Conservation (phyloP, 92 coral and sea anemone genomes). For the Epizoanthus fatuus region DNA sequence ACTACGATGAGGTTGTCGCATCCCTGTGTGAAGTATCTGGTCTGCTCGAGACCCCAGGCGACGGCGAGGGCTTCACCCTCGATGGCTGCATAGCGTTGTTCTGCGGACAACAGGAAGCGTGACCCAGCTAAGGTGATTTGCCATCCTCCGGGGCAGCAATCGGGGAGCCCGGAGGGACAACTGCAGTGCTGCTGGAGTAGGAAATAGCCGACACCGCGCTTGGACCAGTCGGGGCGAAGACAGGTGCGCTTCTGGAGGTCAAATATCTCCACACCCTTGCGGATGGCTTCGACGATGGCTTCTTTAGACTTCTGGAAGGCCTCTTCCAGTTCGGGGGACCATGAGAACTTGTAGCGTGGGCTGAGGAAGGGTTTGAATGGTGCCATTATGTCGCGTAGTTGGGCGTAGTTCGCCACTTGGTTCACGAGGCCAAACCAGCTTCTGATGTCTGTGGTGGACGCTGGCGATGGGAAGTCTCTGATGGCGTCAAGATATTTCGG, state of each 20-base stretch:
- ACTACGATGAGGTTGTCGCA: slow-evolving; percentile 58
- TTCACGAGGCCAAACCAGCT: slow-evolving; percentile 54
- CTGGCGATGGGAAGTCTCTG: background rate
- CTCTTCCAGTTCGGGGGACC: slow-evolving; percentile 42
- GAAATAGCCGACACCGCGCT: slow-evolving; percentile 58
- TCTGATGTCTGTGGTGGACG: slow-evolving; percentile 3
- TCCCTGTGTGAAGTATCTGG: slow-evolving; percentile 59
- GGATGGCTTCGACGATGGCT: slow-evolving; percentile 59
- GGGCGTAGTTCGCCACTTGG: slow-evolving; percentile 24
- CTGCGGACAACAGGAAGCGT: slow-evolving; percentile 50
- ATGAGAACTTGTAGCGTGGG: slow-evolving; percentile 21
- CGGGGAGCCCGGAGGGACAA: slow-evolving; percentile 60
- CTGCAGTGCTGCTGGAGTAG: slow-evolving; percentile 66
- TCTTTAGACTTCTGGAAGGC: slow-evolving; percentile 43
- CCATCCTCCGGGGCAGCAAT: slow-evolving; percentile 66
- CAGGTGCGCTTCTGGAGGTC: slow-evolving; percentile 57
- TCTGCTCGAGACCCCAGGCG: slow-evolving; percentile 60
- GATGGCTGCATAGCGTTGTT: slow-evolving; percentile 57
- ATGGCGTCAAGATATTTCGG: too few species aligned
- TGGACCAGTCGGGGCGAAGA: slow-evolving; percentile 52
- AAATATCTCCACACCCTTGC: slow-evolving; percentile 50
- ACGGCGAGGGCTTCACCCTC: slow-evolving; percentile 62
- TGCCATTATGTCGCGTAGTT: slow-evolving; percentile 24
- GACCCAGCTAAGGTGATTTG: slow-evolving; percentile 64
- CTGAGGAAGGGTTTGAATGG: background rate